phyloP scores from a whole-genome alignment of 1,140 invertebrate species.

The Drosophila lini region DNA sequence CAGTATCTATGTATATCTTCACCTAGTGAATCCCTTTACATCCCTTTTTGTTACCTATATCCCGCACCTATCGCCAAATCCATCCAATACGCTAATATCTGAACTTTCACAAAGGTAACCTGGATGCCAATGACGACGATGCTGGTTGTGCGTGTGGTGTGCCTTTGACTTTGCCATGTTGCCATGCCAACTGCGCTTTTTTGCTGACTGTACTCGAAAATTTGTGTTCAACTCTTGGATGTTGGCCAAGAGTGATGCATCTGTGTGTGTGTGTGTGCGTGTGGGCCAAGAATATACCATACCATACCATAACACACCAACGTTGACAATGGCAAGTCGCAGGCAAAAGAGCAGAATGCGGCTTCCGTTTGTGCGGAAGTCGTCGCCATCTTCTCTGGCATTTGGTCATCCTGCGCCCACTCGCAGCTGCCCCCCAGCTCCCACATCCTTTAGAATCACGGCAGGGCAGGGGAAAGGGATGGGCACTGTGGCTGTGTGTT shows the following conservation, averaged over 20 bases:
- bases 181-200: constrained; percentile 56
- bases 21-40: background rate
- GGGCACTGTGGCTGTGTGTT: constrained; percentile 2
- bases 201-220: constrained; percentile 80
- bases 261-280: constrained; percentile 19
- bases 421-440: constrained; percentile 25
- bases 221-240: constrained; percentile 65
- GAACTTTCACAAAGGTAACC: constrained; percentile 27
- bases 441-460: constrained; percentile 14
- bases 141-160: constrained; percentile 34
- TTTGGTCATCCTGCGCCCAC: constrained; percentile 81
- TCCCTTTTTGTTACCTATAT: background rate
- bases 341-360: constrained; percentile 48
- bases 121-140: background rate
- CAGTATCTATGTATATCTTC: background rate
- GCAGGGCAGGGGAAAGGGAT: background rate
- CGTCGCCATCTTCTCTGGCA: constrained; percentile 79
- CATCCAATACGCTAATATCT: constrained; percentile 53
- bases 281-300: constrained; percentile 67
- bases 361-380: constrained; percentile 80
- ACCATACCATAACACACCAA: constrained; percentile 6
- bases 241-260: constrained; percentile 54
- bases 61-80: background rate
- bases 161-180: constrained; percentile 32
- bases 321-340: constrained; percentile 67